Evolutionary conservation across 2,888 invertebrate species (phyloP).

Genomic region (Kuschelorhynchus macadamiae): DNA sequence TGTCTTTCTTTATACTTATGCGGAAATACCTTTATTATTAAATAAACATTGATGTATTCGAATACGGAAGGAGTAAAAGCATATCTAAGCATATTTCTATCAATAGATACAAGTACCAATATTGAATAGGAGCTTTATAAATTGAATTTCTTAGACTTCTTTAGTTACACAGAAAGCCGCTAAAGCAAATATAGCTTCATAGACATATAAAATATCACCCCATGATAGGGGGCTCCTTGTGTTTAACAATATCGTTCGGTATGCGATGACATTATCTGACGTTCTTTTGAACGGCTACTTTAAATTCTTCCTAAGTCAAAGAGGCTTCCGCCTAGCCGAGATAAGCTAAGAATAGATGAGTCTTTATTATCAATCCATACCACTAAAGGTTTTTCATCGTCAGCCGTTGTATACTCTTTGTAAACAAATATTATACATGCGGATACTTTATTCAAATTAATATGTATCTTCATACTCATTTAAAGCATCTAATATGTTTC

Average conservation of each 20-base stretch:
- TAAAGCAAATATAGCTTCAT: constrained; percentile 23
- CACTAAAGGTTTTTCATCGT: constrained; percentile 1
- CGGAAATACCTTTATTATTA: too few relatives aligned
- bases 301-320: constrained; percentile 20
- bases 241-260: constrained; percentile 11
- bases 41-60: not conserved
- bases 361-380: constrained; percentile 18
- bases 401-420: not conserved
- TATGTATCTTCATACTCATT: too few relatives aligned
- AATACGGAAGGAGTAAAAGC: constrained; percentile 14
- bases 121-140: constrained; percentile 16
- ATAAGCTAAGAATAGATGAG: constrained; percentile 28
- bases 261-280: constrained; percentile 21
- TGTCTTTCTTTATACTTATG: too few relatives aligned
- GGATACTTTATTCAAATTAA: too few relatives aligned
- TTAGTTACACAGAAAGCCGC: constrained; percentile 25
- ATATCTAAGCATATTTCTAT: constrained; percentile 10
- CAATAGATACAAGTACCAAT: constrained; percentile 1
- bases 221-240: constrained; percentile 26
- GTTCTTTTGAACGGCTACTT: constrained; percentile 26
- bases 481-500: too few relatives aligned
- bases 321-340: constrained; percentile 16
- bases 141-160: not conserved
- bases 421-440: not conserved
- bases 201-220: constrained; percentile 21